Base-by-base conservation (phyloP, 2,113 vertebrate species). In the Tympanuchus pallidicinctus region DNA sequence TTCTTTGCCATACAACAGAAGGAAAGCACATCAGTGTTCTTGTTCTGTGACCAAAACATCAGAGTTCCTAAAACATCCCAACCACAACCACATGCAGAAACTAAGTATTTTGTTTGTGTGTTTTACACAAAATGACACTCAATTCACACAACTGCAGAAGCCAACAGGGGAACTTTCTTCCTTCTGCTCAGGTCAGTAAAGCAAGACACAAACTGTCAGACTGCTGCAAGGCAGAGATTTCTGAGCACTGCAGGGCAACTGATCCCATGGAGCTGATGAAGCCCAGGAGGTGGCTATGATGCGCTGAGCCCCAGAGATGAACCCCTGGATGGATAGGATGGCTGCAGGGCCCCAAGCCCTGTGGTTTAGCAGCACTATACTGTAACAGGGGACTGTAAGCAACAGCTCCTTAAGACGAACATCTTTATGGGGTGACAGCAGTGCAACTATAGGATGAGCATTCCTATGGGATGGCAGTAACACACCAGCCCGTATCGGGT, bases 311-410 rank as follows among this genome's bases (percentile, higher is more conserved):
- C 66, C 30, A 10, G 14, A 14, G 19, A 14, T 15, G 10, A 38
- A 5, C 9, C 9, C 59, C 60, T 34, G 38, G 38, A 10, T 38
- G 38, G 38, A 5, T 0, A 18, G n/a, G 1, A 10, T 3, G 30
- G 66, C 8, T 1, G 14, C 5, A 1, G 54, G 0, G 28, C 20
- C 8, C n/a, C 12, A 8, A 32, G 8, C 57, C 32, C 57, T 12
- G 7, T 18, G 0, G 6, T 16, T 30, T 30, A 57, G 30, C 30
- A 57, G 54, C 54, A 57, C 54, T 30, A 27, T 27, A 52, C 13
- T 27, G 6, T 28, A 54, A 10, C 15, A 54, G 14, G 27, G 8
- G 27, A 54, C 52, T 30, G 27, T 30, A 30, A 6, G 25, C 40
- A 52, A 8, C 63, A 22, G 18, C 59, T 32, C 12, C 22, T 11